A percentile compares a stretch with the other conserved stretches of the same genome.
Conservation (phyloP, 2,797 vertebrate species). For the Garrulus glandarius region DNA sequence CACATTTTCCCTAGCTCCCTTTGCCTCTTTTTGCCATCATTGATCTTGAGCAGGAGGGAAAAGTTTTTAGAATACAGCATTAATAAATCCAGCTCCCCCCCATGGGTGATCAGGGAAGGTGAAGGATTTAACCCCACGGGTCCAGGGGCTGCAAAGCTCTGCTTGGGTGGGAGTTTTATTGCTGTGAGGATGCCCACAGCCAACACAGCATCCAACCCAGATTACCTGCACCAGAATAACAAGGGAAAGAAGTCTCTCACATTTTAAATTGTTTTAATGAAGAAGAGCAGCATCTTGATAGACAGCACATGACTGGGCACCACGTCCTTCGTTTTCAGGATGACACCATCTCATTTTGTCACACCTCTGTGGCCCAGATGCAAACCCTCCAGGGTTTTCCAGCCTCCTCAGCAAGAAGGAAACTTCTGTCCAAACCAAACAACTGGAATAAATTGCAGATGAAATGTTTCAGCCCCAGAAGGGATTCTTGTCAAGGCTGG, state of each 20-base stretch:
- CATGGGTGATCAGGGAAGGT: background rate
- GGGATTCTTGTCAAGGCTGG: background rate
- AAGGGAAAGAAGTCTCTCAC: background rate
- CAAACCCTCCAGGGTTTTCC: background rate
- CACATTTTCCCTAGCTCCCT: fast-evolving
- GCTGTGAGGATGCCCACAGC: fast-evolving
- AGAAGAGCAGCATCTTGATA: background rate
- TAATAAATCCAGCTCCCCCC: background rate
- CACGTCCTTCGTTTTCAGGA: background rate
- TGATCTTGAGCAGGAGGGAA: background rate
- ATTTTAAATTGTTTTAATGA: background rate
- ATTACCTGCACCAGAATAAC: fast-evolving
- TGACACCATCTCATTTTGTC: background rate
- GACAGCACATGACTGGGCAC: background rate
- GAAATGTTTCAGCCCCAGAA: background rate
- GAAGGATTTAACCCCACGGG: background rate
- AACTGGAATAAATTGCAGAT: fast-evolving
- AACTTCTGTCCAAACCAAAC: background rate
- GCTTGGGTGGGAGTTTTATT: background rate
- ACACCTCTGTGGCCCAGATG: background rate
- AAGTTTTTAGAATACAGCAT: fast-evolving
- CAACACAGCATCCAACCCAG: fast-evolving
- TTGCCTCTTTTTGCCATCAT: background rate
- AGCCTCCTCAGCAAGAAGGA: background rate
- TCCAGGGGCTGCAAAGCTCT: background rate